phyloP scores from a whole-genome alignment of 2,113 vertebrate genomes.

The Lanius ludovicianus region DNA sequence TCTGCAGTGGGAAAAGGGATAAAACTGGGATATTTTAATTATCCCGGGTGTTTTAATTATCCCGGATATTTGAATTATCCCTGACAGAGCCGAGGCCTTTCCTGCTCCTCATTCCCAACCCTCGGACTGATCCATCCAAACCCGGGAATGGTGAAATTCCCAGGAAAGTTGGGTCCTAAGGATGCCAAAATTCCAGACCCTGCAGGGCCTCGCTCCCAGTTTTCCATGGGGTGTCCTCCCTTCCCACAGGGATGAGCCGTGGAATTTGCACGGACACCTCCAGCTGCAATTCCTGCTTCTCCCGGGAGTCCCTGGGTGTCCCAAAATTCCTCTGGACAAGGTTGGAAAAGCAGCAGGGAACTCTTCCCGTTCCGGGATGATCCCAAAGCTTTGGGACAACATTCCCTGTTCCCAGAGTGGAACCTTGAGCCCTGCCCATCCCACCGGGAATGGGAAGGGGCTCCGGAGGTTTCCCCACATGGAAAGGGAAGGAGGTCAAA shows the following conservation, averaged over 20 bases:
- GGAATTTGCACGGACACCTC: not conserved
- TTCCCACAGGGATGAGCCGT: not conserved
- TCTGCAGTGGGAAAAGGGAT: not conserved
- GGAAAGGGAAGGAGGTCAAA: not conserved
- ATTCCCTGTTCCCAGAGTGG: not conserved
- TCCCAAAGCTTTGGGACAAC: not conserved
- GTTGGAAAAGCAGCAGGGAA: not conserved
- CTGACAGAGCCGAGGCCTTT: not conserved
- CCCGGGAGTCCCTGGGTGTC: not conserved
- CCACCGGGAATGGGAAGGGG: not conserved
- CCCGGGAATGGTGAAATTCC: not conserved
- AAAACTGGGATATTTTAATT: not conserved
- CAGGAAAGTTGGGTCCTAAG: rapidly evolving
- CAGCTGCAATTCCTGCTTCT: not conserved
- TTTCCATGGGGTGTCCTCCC: not conserved
- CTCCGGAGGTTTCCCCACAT: not conserved
- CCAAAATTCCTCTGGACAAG: not conserved
- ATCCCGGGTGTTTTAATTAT: not conserved
- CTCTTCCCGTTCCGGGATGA: not conserved
- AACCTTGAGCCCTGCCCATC: not conserved
- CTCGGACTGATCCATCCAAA: not conserved
- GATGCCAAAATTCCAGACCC: not conserved
- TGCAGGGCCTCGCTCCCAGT: not conserved
- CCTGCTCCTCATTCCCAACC: not conserved
- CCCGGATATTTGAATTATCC: not conserved